phyloP scores from a whole-genome alignment of 2,888 invertebrate species.

The Caenorhabditis sp. region DNA sequence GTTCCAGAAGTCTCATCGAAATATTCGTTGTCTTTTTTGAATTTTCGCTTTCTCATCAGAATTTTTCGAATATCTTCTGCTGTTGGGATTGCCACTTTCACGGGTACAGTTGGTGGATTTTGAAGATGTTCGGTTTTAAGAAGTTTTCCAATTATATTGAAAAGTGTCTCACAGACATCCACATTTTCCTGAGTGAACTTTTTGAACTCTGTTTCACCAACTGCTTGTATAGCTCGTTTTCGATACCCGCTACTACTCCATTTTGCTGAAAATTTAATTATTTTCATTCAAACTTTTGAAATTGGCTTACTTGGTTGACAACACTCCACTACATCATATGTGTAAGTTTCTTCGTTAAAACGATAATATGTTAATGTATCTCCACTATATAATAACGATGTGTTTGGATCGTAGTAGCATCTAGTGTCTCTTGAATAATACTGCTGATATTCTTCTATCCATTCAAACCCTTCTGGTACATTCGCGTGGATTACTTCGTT shows the following conservation, averaged over 20 bases:
- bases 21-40: background rate
- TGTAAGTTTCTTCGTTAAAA: conserved; percentile 47
- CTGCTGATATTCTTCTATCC: conserved; percentile 54
- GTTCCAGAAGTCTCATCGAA: conserved; percentile 15
- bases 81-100: conserved; percentile 14
- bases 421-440: conserved; percentile 61
- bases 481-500: conserved; percentile 47
- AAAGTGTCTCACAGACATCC: conserved; percentile 37
- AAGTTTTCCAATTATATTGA: conserved; percentile 37
- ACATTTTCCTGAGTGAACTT: conserved; percentile 41
- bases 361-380: conserved; percentile 57
- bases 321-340: conserved; percentile 36
- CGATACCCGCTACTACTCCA: conserved; percentile 43
- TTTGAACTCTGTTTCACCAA: conserved; percentile 37
- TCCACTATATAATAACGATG: conserved; percentile 54
- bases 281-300: background rate
- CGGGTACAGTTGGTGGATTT: background rate
- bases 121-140: conserved; percentile 16
- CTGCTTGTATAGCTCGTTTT: conserved; percentile 24
- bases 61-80: conserved; percentile 25
- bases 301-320: conserved; percentile 31
- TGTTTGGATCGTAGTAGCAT: conserved; percentile 62
- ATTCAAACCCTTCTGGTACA: conserved; percentile 57
- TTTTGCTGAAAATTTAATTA: conserved; percentile 30
- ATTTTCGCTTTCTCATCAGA: conserved; percentile 24